Base-by-base conservation (phyloP, 2,888 invertebrate species). In the Antheraea assamensis region DNA sequence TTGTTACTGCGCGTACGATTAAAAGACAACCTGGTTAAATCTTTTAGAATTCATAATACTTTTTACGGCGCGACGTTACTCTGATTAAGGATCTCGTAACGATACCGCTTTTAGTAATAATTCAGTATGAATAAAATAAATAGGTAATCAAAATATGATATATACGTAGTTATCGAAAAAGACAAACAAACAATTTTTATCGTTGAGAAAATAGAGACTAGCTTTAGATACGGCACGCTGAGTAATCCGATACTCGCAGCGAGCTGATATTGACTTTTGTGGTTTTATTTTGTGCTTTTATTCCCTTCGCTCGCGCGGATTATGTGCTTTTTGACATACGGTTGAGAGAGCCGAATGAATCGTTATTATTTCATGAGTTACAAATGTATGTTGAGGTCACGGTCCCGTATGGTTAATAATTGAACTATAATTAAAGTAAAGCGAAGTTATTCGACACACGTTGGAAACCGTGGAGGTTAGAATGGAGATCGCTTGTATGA, bases 221-320 rank as follows among this genome's bases (percentile, higher is more conserved):
- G 35, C 72, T 8, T 73, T 58, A 47, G 58, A 73, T 70, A 73
- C 73, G 42, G 35, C 42, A 35, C 31, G 68, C 68, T 68, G 68
- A 70, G 70, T 73, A 73, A 73, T 73, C 73, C 73, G 70, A 73
- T 73, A 55, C 73, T 55, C 73, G 58, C 24, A 70, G 55, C 70
- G 42, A 70, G 35, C 58, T 35, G 52, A 52, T 58, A 70, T 70
- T 61, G 73, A 70, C n/a, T 55, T 73, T 73, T 73, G 58, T 70
- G 70, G 58, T 70, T 42, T 42, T 42, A 42, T 42, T 42, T 42
- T 42, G 42, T 31, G 70, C 35, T 70, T 70, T 73, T 73, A 70
- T 73, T 58, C 70, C 70, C 31, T 70, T 70, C 42, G 31, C n/a
- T 58, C 47, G 42, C 47, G 42, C 55, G 58, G 70, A 73, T 73